Evolutionary conservation across 2,888 invertebrate genomes (phyloP).

Genomic region (Cheiracanthium punctorium): DNA sequence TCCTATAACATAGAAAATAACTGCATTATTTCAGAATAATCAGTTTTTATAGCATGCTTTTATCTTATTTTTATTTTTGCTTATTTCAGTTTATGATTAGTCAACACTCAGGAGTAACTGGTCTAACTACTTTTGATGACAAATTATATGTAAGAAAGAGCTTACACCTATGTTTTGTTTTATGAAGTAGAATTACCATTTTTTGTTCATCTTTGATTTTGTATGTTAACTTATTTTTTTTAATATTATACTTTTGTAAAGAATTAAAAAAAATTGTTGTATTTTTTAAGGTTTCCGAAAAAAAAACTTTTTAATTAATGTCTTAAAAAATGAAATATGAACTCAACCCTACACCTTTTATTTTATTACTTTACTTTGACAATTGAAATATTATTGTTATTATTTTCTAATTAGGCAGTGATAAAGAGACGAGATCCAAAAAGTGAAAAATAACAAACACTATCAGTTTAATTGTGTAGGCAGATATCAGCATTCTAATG

Average conservation of each 20-base stretch:
- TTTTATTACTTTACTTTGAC: too few relatives aligned
- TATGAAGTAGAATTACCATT: not conserved
- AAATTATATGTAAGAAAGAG: constrained; percentile 51
- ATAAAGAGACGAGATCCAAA: not conserved
- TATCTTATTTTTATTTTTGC: constrained; percentile 35
- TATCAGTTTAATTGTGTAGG: not conserved
- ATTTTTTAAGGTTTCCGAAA: too few relatives aligned
- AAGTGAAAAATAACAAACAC: not conserved
- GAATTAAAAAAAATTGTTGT: too few relatives aligned
- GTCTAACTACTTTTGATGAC: constrained; percentile 52
- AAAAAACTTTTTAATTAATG: too few relatives aligned
- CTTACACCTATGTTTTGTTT: not conserved
- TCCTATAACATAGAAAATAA: too few relatives aligned
- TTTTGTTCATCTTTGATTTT: not conserved
- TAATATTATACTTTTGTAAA: too few relatives aligned
- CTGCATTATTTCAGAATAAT: too few relatives aligned
- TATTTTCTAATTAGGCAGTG: not conserved
- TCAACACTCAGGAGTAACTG: constrained; percentile 46
- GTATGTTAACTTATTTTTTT: not conserved
- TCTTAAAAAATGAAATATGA: too few relatives aligned
- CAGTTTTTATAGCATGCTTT: constrained; percentile 14
- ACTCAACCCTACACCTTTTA: too few relatives aligned
- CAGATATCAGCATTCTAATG: constrained; percentile 6
- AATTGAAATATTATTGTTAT: not conserved
- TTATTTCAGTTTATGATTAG: constrained; percentile 65